Evolutionary conservation across 2,888 invertebrate genomes (phyloP).

Genomic region (Philereme vetulata): DNA sequence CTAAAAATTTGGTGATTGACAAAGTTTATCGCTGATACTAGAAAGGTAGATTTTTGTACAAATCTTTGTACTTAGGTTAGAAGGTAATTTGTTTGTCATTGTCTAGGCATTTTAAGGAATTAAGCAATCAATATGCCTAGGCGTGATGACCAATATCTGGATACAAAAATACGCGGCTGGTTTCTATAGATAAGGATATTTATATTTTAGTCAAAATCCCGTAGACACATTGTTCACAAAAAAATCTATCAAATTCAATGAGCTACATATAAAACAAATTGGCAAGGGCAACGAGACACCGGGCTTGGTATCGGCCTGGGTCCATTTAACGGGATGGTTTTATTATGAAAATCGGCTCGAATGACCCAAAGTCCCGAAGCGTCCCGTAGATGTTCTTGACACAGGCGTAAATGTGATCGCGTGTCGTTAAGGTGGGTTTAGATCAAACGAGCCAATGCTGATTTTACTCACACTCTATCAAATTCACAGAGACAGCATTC

Average conservation of each 20-base stretch:
- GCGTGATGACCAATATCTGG: constrained; percentile 2
- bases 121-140: constrained; percentile 1
- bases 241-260: constrained; percentile 51
- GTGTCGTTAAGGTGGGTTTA: neutral
- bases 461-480: too few species aligned
- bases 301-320: constrained; percentile 53
- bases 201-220: neutral
- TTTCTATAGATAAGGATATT: too few species aligned
- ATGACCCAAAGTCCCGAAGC: constrained; percentile 35
- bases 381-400: constrained; percentile 7
- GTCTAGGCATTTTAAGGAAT: constrained; percentile 7
- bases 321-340: constrained; percentile 70
- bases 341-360: constrained; percentile 72
- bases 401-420: constrained; percentile 13
- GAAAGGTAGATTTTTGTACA: too few species aligned
- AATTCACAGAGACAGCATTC: too few species aligned
- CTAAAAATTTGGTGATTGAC: neutral
- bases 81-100: constrained; percentile 8
- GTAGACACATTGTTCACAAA: constrained; percentile 16
- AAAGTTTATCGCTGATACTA: too few species aligned
- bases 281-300: constrained; percentile 51
- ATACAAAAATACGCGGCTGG: neutral
- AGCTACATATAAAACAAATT: constrained; percentile 61
- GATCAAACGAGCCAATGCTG: too few species aligned
- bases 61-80: neutral